A percentile compares a stretch with the other conserved stretches of the same genome.
Conservation (phyloP, 2,797 vertebrate species). For the Amazona finschi region DNA sequence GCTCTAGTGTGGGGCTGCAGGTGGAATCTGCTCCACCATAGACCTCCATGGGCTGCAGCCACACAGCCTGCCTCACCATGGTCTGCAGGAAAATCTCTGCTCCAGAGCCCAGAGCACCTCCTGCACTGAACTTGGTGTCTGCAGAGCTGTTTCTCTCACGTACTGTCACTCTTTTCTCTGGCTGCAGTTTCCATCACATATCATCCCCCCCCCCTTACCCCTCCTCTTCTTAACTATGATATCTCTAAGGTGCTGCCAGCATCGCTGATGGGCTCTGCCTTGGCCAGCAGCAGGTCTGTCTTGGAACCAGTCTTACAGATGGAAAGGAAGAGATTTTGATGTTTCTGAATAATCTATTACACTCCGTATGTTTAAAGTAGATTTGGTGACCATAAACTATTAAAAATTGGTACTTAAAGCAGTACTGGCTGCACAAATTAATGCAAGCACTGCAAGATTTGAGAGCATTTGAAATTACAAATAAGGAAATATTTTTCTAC, state of each 20-base stretch:
- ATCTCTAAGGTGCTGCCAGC: not conserved
- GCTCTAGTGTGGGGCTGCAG: too few relatives aligned
- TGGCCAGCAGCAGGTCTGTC: not conserved
- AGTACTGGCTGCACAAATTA: not conserved
- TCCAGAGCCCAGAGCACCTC: not conserved
- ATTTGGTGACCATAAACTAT: not conserved
- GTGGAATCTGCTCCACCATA: not conserved
- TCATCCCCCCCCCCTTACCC: not conserved
- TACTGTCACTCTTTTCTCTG: not conserved
- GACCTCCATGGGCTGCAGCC: not conserved
- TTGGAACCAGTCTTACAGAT: not conserved
- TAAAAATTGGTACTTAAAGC: not conserved
- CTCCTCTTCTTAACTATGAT: not conserved
- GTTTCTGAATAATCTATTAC: not conserved
- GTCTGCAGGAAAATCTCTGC: not conserved
- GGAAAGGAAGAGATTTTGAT: not conserved
- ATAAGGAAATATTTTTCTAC: not conserved
- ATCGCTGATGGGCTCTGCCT: not conserved
- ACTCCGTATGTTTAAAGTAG: not conserved
- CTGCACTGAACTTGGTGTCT: not conserved
- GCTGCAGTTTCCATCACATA: not conserved
- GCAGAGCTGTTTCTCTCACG: not conserved
- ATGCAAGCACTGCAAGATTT: not conserved
- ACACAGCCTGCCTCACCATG: not conserved
- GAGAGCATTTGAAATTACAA: not conserved